Percentiles rank a stretch among this genome's conserved stretches.
Evolutionary conservation across 2,797 vertebrate genomes (phyloP).

Genomic region (Mus caroli): DNA sequence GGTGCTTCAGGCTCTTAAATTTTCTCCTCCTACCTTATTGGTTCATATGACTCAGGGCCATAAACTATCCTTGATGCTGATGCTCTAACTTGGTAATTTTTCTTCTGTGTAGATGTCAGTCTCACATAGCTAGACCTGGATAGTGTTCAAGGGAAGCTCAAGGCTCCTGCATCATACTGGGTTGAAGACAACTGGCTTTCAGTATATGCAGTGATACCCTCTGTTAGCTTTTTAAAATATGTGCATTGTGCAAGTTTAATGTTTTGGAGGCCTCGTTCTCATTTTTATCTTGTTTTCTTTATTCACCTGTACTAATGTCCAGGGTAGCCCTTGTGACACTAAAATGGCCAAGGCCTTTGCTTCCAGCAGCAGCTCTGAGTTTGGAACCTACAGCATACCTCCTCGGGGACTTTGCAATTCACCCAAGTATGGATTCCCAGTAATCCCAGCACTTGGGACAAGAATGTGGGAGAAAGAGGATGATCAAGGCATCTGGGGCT

Average conservation of each 20-base stretch:
- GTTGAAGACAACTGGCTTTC: not conserved
- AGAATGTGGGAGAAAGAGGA: not conserved
- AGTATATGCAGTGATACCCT: too few species aligned
- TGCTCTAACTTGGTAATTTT: not conserved
- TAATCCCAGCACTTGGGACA: not conserved
- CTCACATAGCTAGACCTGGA: not conserved
- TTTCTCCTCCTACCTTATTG: constrained; percentile 21
- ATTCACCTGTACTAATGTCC: accelerated
- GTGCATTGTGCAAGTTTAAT: accelerated
- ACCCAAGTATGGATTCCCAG: not conserved
- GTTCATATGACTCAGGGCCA: not conserved
- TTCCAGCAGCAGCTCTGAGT: not conserved
- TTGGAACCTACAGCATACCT: not conserved
- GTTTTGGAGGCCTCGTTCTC: accelerated
- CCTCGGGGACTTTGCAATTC: not conserved
- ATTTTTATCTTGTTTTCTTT: not conserved
- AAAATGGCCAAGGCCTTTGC: not conserved
- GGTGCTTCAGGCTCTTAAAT: constrained; percentile 41
- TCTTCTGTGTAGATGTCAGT: not conserved
- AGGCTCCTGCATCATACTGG: not conserved
- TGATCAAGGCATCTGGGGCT: not conserved
- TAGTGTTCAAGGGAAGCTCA: not conserved
- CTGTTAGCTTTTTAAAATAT: not conserved
- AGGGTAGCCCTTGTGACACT: accelerated
- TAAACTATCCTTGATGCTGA: constrained; percentile 56